A percentile compares a stretch with the other conserved stretches of the same genome.
Evolutionary conservation across 1,140 invertebrate species (phyloP).

Genomic region (Oreohelix idahoensis): DNA sequence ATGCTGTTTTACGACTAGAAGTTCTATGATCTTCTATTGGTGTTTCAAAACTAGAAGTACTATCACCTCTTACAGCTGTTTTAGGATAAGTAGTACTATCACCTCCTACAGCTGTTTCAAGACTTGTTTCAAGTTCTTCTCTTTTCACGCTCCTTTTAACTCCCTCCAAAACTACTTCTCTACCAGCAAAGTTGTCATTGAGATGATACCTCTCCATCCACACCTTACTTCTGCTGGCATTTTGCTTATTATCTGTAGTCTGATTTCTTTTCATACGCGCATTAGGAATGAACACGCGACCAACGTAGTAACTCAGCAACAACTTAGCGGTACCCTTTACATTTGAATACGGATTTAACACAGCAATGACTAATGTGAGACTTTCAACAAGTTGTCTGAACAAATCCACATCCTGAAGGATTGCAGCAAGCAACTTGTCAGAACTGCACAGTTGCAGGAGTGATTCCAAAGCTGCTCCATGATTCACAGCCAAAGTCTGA

Average conservation of each 20-base stretch:
- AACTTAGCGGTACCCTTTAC: not conserved
- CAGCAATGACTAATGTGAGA: not conserved
- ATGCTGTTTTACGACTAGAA: too few relatives aligned
- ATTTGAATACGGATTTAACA: not conserved
- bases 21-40: too few relatives aligned
- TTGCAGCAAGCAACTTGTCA: not conserved
- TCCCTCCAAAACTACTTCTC: not conserved
- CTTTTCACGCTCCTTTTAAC: not conserved
- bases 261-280: not conserved
- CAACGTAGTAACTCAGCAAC: not conserved
- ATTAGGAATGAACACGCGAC: not conserved
- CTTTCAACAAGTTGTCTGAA: not conserved
- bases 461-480: not conserved
- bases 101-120: not conserved
- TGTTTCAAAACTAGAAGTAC: not conserved
- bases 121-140: not conserved
- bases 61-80: not conserved
- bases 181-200: not conserved
- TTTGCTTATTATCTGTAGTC: not conserved
- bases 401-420: not conserved
- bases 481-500: not conserved
- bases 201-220: not conserved
- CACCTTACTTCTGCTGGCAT: not conserved
- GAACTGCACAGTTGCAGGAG: not conserved
- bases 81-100: not conserved